phyloP scores from a whole-genome alignment of 2,797 vertebrate species.

The Tokudaia tokunoshimensis region DNA sequence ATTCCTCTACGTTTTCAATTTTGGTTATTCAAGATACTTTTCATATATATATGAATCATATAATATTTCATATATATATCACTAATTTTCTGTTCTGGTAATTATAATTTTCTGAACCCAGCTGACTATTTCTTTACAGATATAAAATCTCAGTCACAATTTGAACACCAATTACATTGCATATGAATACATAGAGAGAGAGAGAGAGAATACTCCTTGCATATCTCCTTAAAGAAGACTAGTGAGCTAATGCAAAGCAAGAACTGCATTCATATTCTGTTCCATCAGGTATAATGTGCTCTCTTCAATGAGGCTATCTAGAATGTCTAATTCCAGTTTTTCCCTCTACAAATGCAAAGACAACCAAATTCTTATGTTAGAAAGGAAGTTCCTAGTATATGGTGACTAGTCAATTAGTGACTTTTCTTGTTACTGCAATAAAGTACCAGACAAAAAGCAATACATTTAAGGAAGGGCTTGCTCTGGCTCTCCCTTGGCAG shows the following conservation, averaged over 20 bases:
- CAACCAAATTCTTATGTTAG: background rate
- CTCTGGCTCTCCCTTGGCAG: background rate
- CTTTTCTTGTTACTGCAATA: background rate
- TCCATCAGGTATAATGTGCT: background rate
- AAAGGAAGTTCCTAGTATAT: background rate
- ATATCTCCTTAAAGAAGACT: background rate
- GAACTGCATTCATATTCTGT: constrained; percentile 15
- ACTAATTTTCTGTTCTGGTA: constrained; percentile 27
- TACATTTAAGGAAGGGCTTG: background rate
- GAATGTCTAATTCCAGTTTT: background rate
- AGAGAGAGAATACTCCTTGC: background rate
- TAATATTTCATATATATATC: constrained; percentile 41
- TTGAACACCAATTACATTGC: constrained; percentile 61
- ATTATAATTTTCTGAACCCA: constrained; percentile 44
- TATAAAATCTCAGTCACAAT: constrained; percentile 56
- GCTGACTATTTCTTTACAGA: constrained; percentile 52
- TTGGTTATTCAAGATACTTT: constrained; percentile 66
- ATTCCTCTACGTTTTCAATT: constrained; percentile 53
- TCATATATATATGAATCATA: constrained; percentile 20
- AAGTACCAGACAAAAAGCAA: background rate
- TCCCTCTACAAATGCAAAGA: background rate
- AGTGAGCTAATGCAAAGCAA: constrained; percentile 19
- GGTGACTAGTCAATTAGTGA: background rate
- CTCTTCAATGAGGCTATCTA: background rate
- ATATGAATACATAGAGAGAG: background rate